These are phyloP conservation scores for Mylabris sibirica DNA, from an alignment of 2,888 invertebrate species.

Conservation along the genomic window DNA sequence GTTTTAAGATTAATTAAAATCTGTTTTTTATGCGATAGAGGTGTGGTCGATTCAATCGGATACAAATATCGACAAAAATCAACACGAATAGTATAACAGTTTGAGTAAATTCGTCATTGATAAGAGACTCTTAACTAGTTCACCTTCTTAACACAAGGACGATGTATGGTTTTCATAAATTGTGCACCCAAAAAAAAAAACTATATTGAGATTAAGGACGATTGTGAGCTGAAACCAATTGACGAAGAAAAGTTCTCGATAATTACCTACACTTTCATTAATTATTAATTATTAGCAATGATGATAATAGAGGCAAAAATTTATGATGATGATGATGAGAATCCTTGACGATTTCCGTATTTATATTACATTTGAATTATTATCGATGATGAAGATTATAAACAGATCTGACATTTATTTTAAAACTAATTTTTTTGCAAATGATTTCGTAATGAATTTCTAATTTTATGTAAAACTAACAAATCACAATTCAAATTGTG, in stretches of 20 bases:
- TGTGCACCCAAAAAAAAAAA: not conserved
- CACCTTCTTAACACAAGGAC: constrained; percentile 1
- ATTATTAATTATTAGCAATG: not conserved
- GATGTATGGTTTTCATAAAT: constrained; percentile 1
- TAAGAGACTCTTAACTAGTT: constrained; percentile 2
- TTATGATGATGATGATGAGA: not conserved
- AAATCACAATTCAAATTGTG: not conserved
- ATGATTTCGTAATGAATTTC: not conserved
- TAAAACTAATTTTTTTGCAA: not conserved
- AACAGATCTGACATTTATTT: constrained; percentile 7
- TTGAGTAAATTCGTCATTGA: constrained; percentile 2
- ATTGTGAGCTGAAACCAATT: constrained; percentile 1
- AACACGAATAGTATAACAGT: not conserved
- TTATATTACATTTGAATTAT: not conserved
- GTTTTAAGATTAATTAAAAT: not conserved
- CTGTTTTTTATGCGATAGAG: not conserved
- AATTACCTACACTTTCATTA: constrained; percentile 1
- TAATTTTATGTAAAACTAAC: not conserved
- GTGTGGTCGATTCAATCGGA: not conserved
- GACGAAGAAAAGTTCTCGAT: not conserved
- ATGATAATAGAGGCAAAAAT: not conserved
- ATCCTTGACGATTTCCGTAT: not conserved
- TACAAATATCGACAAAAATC: not conserved
- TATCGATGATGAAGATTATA: not conserved
- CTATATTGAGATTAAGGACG: constrained; percentile 11